Base-by-base conservation (phyloP, 1,140 invertebrate species). In the Drosophila novamexicana region DNA sequence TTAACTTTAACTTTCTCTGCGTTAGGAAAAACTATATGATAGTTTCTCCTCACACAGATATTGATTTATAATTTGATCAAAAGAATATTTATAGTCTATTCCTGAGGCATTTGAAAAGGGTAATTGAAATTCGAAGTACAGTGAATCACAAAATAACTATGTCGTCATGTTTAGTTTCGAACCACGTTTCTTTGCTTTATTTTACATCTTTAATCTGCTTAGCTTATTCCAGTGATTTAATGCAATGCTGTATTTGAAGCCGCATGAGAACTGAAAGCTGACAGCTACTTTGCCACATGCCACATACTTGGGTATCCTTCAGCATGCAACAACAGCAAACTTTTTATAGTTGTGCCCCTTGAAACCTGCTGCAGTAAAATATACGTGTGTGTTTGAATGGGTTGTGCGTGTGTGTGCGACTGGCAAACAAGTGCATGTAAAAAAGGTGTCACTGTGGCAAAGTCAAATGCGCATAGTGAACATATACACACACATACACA, bases 401-500 rank as follows among this genome's bases (percentile, higher is more conserved):
- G 22, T 29, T 29, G 22, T 22, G 22, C 3, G 22, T 22, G 22
- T 22, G 22, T 22, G 22, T 54, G 45, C 45, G 62, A 67, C 56
- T 49, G 47, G 7, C 65, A 49, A 69, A 74, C 75, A 81, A 47
- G 54, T 44, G 45, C 62, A 64, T 16, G 61, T 40, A 58, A 52
- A 63, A 61, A 56, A 61, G 58, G 71, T 79, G 75, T 79, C 58
- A 65, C 53, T 50, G 47, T 78, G 59, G 63, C 64, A 73, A 61
- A 73, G 64, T 68, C 54, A 72, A 65, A 57, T 44, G 39, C 70
- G 49, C 37, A 58, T 53, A 5, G 22, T 29, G 5, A 57, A 65
- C 32, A 36, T 54, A 52, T 34, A 44, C 36, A 57, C n/a, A 53
- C 29, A 39, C 39, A 45, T 18, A 49, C 45, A 62, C 37, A 49